Conservation (phyloP, 2,888 invertebrate species). For the Smittia aterrima region DNA sequence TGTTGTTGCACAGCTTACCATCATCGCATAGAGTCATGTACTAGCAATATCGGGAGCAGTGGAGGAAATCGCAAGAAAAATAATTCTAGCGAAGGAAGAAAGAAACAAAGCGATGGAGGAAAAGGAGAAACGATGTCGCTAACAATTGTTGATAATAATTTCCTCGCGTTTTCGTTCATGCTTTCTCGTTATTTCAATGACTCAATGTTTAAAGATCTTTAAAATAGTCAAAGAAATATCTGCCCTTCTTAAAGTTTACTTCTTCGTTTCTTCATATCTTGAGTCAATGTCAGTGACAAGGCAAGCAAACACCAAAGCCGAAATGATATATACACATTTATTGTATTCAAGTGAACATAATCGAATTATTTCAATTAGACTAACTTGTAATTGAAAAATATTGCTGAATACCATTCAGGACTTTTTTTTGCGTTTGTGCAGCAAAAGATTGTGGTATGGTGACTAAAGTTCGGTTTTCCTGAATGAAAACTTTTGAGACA, state of each 20-base stretch:
- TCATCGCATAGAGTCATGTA: not conserved
- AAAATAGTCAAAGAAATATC: too few species aligned
- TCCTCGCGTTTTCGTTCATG: slow-evolving; percentile 15
- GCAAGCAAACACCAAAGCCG: not conserved
- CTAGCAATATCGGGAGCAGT: not conserved
- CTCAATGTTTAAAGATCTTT: not conserved
- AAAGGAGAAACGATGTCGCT: slow-evolving; percentile 19
- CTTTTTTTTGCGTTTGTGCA: not conserved
- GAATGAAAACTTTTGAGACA: too few species aligned
- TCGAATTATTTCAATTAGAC: slow-evolving; percentile 56
- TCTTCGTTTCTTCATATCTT: not conserved
- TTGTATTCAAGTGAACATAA: slow-evolving; percentile 46
- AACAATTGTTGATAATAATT: slow-evolving; percentile 31
- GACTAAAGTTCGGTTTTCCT: too few species aligned
- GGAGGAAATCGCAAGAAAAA: not conserved
- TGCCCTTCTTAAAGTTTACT: too few species aligned
- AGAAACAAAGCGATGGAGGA: not conserved
- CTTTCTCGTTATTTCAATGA: not conserved
- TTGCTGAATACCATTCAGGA: slow-evolving; percentile 46
- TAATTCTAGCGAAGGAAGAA: not conserved
- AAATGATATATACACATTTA: slow-evolving; percentile 22
- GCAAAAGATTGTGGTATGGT: not conserved
- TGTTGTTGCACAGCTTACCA: not conserved
- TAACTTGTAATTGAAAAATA: slow-evolving; percentile 57
- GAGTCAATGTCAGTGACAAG: not conserved